Conservation (phyloP, 2,113 vertebrate species). For the Gymnocephalus cernua region DNA sequence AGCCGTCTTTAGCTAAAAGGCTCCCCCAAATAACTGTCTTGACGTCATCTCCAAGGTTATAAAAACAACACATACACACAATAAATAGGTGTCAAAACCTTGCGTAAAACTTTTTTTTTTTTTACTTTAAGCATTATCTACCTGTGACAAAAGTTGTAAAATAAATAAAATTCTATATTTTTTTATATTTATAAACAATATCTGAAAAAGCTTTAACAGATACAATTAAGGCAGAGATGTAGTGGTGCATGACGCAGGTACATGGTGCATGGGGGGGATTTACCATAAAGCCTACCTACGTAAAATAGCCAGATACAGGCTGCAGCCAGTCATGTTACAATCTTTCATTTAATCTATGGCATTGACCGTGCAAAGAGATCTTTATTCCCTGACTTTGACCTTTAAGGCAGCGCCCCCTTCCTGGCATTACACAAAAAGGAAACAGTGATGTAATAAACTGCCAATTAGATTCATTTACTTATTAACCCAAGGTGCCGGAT, state of each 20-base stretch:
- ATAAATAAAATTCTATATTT: not conserved
- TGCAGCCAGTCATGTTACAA: not conserved
- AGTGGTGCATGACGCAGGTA: not conserved
- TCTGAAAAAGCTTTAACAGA: not conserved
- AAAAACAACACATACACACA: conserved; percentile 23
- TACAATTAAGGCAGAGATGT: not conserved
- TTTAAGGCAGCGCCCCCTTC: not conserved
- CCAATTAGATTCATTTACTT: too few relatives aligned
- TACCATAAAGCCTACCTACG: not conserved
- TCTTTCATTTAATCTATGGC: not conserved
- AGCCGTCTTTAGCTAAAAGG: not conserved
- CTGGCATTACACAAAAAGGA: too few relatives aligned
- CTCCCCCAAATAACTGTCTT: not conserved
- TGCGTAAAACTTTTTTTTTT: not conserved
- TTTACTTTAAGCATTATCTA: not conserved
- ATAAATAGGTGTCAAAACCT: conserved; percentile 7
- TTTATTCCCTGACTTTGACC: not conserved
- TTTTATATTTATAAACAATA: too few relatives aligned
- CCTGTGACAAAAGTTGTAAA: not conserved
- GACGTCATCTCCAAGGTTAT: not conserved
- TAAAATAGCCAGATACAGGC: not conserved
- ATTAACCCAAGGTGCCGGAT: too few relatives aligned
- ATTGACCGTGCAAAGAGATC: not conserved
- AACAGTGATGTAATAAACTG: too few relatives aligned
- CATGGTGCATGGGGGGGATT: not conserved